Conservation (phyloP, 2,113 vertebrate genomes). For the Xyliphius kryptos region DNA sequence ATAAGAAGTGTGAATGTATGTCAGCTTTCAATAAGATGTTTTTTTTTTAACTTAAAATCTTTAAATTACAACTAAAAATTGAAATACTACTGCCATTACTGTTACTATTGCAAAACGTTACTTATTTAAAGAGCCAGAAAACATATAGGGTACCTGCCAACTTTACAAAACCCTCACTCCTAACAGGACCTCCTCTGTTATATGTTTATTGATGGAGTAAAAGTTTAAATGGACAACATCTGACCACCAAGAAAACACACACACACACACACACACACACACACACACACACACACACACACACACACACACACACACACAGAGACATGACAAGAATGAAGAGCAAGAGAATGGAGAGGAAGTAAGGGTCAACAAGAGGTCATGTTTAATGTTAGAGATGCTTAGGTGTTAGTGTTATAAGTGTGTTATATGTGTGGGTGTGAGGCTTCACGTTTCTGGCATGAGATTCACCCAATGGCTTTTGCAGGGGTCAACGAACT, state of each 20-base stretch:
- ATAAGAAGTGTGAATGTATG: too few species aligned
- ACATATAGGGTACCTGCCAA: slow-evolving; percentile 57
- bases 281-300: neutral
- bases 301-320: slow-evolving; percentile 7
- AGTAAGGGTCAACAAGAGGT: slow-evolving; percentile 11
- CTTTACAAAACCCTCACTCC: slow-evolving; percentile 63
- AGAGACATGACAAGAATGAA: slow-evolving; percentile 3
- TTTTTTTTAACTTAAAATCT: too few species aligned
- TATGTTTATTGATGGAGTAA: slow-evolving; percentile 80
- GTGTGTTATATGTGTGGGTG: slow-evolving; percentile 47
- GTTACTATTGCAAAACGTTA: too few species aligned
- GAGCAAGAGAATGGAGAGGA: neutral
- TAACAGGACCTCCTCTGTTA: slow-evolving; percentile 77
- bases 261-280: slow-evolving; percentile 11
- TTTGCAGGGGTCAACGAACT: slow-evolving; percentile 12
- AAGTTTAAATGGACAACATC: slow-evolving; percentile 63
- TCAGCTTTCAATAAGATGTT: too few species aligned
- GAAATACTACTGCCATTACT: too few species aligned
- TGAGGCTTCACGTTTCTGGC: slow-evolving; percentile 1
- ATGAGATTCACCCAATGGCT: slow-evolving; percentile 21
- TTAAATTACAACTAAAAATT: too few species aligned
- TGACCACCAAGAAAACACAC: slow-evolving; percentile 43
- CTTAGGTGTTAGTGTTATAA: slow-evolving; percentile 77
- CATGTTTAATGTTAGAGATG: slow-evolving; percentile 44
- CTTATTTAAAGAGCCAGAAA: neutral